Conservation (phyloP, 1,140 invertebrate genomes). For the Littorina saxatilis region DNA sequence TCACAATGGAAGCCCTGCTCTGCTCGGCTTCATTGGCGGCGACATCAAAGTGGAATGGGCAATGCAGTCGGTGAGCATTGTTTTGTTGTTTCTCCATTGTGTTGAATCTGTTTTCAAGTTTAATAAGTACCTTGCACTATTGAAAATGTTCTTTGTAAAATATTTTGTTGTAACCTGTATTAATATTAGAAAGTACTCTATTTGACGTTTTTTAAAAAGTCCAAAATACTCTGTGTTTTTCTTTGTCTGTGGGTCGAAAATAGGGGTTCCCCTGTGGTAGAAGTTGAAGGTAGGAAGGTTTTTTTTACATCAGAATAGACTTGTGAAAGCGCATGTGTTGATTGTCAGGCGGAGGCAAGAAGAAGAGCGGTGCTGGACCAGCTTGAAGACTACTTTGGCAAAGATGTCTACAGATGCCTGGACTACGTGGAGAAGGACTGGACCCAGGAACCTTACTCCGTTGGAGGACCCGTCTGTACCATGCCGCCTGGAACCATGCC, state of each 20-base stretch:
- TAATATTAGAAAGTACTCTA: too few species aligned
- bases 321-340: too few species aligned
- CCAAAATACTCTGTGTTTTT: too few species aligned
- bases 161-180: too few species aligned
- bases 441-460: constrained; percentile 71
- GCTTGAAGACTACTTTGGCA: constrained; percentile 72
- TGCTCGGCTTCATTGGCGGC: constrained; percentile 76
- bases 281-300: too few species aligned
- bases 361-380: constrained; percentile 72
- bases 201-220: too few species aligned
- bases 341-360: constrained; percentile 48
- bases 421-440: constrained; percentile 75
- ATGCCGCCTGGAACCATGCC: constrained; percentile 69
- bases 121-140: neutral
- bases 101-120: neutral
- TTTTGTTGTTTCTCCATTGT: neutral
- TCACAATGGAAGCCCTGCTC: constrained; percentile 69
- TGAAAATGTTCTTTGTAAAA: neutral
- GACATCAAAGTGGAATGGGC: constrained; percentile 62
- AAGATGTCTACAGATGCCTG: constrained; percentile 61
- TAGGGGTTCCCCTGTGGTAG: too few species aligned
- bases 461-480: constrained; percentile 70
- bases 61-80: constrained; percentile 47
- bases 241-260: neutral
- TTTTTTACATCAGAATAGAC: too few species aligned